Evolutionary conservation across 92 coral and sea anemone species (phyloP), one percentile per base, ranked within the genome.

Genomic region (Diadumene lineata): DNA sequence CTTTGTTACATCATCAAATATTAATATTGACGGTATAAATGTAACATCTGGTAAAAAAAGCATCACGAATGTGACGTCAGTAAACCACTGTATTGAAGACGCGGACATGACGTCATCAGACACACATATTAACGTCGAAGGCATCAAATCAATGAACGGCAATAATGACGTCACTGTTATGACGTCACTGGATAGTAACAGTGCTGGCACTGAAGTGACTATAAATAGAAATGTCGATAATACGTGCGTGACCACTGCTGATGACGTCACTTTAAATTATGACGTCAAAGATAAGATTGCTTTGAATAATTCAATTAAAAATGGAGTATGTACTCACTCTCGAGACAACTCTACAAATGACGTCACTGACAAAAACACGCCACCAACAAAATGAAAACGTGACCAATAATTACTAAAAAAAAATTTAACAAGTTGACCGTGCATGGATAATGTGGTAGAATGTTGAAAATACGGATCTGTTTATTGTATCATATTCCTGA

Each of bases 261-360:
- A 57, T 62, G 43, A 62, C 68, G 68, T 62, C 34, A 27, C 43
- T 23, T 38, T 38, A 18, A 46, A 7, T 11, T 25, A 33, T 71
- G 76, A 56, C 60, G 74, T 69, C 74, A 44, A 22, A 21, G 61
- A 17, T 33, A 63, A 3, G 68, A 63, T 15, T 63, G 25, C 2
- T 53, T 18, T 18, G 25, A 25, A 28, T 33, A 33, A 63, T 63
- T 33, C 68, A n/a, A 63, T 11, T 29, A 6, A 18, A 63, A 63
- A 53, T 21, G 24, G 21, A 44, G 9, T 17, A 44, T 44, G 51
- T 53, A 23, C 8, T 53, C 58, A 13, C 3, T 2, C 2, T 3
- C 10, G 19, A 23, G 19, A 53, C 24, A 53, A 4, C 19, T 53
- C n/a, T 21, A 53, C n/a, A 53, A 23, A 53, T 53, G 58, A 53